phyloP scores from a whole-genome alignment of 2,797 vertebrate genomes.

The Leontopithecus rosalia region DNA sequence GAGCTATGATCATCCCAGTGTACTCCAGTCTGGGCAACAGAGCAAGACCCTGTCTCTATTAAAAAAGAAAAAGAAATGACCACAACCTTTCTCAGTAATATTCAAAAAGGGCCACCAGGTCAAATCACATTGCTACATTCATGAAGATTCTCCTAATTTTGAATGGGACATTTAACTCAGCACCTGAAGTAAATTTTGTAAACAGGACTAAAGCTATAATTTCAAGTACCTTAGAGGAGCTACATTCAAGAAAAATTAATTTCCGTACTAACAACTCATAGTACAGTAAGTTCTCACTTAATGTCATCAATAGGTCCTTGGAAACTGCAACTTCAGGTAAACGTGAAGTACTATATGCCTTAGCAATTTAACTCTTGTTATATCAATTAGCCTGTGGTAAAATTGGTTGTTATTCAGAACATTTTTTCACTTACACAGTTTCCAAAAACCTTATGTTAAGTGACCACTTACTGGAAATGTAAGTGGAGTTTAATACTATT shows the following conservation, averaged over 20 bases:
- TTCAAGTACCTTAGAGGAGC: conserved; percentile 1
- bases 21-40: neutral
- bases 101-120: neutral
- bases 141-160: neutral
- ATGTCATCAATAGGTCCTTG: neutral
- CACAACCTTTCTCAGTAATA: conserved; percentile 7
- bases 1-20: neutral
- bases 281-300: neutral
- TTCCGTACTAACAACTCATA: neutral
- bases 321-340: neutral
- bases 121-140: neutral
- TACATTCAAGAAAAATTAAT: conserved; percentile 27
- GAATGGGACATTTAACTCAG: conserved; percentile 6
- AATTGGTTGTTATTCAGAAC: neutral
- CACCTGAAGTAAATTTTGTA: neutral
- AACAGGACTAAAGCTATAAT: neutral
- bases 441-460: neutral
- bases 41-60: neutral
- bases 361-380: neutral
- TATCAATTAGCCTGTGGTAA: neutral
- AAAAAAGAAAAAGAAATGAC: neutral
- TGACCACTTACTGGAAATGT: neutral
- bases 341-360: neutral
- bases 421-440: neutral
- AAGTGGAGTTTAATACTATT: neutral